Percentiles rank a stretch among this genome's conserved stretches.
Conservation (phyloP, 2,113 vertebrate genomes). For the Bombycilla garrulus region DNA sequence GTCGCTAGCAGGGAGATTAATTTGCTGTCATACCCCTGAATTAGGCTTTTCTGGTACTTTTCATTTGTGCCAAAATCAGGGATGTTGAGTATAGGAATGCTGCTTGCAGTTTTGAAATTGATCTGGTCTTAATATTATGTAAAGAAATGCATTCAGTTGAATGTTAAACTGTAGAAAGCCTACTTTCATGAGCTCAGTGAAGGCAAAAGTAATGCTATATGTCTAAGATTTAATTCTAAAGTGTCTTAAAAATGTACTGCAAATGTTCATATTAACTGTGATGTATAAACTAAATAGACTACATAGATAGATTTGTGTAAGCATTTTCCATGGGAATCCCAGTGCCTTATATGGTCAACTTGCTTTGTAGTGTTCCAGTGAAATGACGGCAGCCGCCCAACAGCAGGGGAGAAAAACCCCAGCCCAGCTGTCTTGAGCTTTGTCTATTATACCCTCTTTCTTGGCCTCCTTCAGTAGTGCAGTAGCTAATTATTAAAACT, state of each 20-base stretch:
- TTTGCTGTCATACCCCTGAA: neutral
- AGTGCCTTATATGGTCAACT: conserved; percentile 91
- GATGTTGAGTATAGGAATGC: neutral
- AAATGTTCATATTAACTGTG: neutral
- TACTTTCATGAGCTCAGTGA: neutral
- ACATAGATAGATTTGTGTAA: conserved; percentile 61
- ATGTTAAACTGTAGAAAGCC: neutral
- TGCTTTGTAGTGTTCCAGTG: conserved; percentile 76
- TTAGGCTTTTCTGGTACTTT: conserved; percentile 11
- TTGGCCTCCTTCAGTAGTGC: conserved; percentile 71
- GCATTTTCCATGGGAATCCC: conserved; percentile 89
- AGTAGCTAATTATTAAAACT: conserved; percentile 71
- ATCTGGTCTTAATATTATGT: neutral
- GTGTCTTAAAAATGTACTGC: neutral
- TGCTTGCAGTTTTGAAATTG: neutral
- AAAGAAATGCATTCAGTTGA: neutral
- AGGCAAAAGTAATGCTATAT: neutral
- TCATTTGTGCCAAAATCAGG: neutral
- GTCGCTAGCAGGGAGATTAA: neutral
- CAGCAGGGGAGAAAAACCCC: neutral
- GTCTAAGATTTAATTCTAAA: neutral
- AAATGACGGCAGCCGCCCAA: conserved; percentile 79
- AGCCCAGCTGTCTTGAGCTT: conserved; percentile 74
- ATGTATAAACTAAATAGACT: conserved; percentile 61
- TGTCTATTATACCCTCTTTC: conserved; percentile 61